Base-by-base conservation (phyloP, 2,113 vertebrate genomes). In the Neoarius graeffei region DNA sequence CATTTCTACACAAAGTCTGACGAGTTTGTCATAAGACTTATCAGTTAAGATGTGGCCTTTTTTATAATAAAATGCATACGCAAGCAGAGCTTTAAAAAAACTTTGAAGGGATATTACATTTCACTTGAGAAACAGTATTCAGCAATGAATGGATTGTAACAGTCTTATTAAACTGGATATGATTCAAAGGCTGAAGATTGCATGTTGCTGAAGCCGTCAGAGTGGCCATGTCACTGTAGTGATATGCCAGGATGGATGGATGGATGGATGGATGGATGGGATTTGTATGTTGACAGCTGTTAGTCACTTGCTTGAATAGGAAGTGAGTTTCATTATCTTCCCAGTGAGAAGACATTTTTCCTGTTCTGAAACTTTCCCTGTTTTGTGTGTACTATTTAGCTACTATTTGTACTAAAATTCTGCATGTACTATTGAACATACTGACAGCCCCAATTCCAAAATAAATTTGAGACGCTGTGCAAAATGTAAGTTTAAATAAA, bases 401-500 rank as follows among this genome's bases (percentile, higher is more conserved):
- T 6, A 59, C 57, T 11, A 54, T 54, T 13, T 19, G 17, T 59
- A 59, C 11, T 59, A 59, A 59, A 59, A 59, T 59, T 8, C 13
- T 42, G 42, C 69, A 20, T 50, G 73, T 84, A 30, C 73, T 86
- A 23, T 64, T 86, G 7, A 79, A 27, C 50, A 81, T 86, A 35
- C 9, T 69, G 42, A 42, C 42, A 42, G 4, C 42, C 42, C 42
- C 42, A 42, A 42, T 42, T 42, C 42, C 42, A 42, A 42, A 42
- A 42, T 42, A 42, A 42, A 42, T 42, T 42, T 42, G 42, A 42
- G 42, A 42, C 0, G 42, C 3, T 42, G 42, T 42, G 42, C 42
- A 42, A 42, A 42, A 42, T 42, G 42, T 4, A 42, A 42, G 4
- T 42, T 0, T 4, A 42, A 42, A 42, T 4, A 42, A 42, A 42